These are phyloP conservation scores for Chrysodeixis includens DNA, from an alignment of 2,888 invertebrate species.

Conservation along the genomic window DNA sequence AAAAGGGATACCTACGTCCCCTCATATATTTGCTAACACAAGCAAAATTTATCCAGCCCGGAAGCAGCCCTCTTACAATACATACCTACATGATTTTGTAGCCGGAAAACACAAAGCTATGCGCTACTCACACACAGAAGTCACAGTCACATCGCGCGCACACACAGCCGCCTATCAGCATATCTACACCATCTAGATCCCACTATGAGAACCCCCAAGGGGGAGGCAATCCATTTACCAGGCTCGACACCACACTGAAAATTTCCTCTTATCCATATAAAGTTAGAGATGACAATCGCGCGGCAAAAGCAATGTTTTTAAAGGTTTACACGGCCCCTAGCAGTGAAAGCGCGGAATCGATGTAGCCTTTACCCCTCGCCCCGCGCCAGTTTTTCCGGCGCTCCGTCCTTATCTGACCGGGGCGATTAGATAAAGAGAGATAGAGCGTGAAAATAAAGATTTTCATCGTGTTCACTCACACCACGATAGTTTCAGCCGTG, in stretches of 20 bases:
- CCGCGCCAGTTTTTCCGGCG: conserved; percentile 89
- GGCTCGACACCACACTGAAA: conserved; percentile 76
- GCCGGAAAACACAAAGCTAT: conserved; percentile 81
- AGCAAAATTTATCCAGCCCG: conserved; percentile 87
- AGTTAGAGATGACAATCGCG: conserved; percentile 87
- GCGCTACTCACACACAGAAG: conserved; percentile 68
- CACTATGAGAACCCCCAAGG: conserved; percentile 88
- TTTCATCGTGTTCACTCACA: conserved; percentile 90
- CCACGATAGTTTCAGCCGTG: conserved; percentile 79
- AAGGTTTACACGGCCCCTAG: conserved; percentile 90
- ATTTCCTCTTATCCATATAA: conserved; percentile 81
- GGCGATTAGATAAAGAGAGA: conserved; percentile 89
- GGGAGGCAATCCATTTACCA: conserved; percentile 89
- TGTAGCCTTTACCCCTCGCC: conserved; percentile 89
- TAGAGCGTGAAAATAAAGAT: conserved; percentile 90
- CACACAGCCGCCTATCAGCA: conserved; percentile 84
- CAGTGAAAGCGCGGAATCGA: conserved; percentile 90
- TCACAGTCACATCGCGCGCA: conserved; percentile 71
- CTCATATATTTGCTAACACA: conserved; percentile 89
- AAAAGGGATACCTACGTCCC: conserved; percentile 87
- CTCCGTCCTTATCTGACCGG: conserved; percentile 88
- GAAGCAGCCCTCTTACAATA: conserved; percentile 80
- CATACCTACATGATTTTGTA: conserved; percentile 80
- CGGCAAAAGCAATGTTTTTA: conserved; percentile 86
- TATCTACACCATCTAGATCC: conserved; percentile 90